Conservation (phyloP, 2,797 vertebrate genomes). For the Nasua narica region DNA sequence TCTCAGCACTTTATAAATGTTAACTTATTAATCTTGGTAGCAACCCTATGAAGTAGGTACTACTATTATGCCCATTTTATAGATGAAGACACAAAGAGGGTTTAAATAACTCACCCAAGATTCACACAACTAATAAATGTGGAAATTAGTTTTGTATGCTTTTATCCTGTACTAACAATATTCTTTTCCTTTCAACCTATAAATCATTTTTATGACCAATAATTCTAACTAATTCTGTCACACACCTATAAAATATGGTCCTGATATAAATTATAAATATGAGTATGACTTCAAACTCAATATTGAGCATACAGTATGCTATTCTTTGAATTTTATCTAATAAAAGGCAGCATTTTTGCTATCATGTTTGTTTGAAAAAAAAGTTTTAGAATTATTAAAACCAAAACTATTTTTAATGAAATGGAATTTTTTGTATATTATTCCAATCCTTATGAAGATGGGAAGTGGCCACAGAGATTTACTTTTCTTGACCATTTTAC, state of each 20-base stretch:
- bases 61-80: neutral
- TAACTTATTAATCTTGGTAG: neutral
- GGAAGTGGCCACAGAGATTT: neutral
- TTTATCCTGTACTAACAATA: neutral
- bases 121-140: neutral
- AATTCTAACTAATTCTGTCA: neutral
- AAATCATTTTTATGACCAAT: neutral
- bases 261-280: neutral
- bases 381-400: constrained; percentile 10
- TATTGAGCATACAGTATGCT: neutral
- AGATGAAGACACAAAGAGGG: neutral
- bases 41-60: neutral
- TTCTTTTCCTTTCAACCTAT: neutral
- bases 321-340: constrained; percentile 21
- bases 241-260: neutral
- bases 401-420: constrained; percentile 40
- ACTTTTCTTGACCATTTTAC: neutral
- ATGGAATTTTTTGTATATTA: neutral
- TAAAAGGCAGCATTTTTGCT: neutral
- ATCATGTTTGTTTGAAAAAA: neutral
- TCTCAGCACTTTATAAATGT: neutral
- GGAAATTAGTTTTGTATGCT: neutral
- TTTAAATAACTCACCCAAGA: neutral
- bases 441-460: neutral
- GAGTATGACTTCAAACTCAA: neutral